These are phyloP conservation scores for Orgyia antiqua DNA, from an alignment of 2,888 invertebrate species.

Conservation along the genomic window DNA sequence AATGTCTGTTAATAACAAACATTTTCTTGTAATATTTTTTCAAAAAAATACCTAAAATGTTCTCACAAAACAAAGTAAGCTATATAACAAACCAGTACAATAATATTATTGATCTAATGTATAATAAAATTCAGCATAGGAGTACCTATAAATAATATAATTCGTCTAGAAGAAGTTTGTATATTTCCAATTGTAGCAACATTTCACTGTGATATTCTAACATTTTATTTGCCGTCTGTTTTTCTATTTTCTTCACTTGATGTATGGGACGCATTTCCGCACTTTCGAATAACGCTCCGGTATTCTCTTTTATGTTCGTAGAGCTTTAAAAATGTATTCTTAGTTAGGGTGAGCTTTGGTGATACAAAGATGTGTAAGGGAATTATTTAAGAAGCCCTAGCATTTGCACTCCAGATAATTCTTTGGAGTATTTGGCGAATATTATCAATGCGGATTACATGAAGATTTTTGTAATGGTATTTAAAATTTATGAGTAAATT, in stretches of 20 bases:
- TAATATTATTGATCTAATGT: no score
- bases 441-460: slow-evolving; percentile 5
- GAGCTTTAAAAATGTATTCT: slow-evolving; percentile 72
- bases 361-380: slow-evolving; percentile 44
- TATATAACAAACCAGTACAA: no score
- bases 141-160: no score
- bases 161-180: slow-evolving; percentile 58
- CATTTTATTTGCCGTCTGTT: slow-evolving; percentile 66
- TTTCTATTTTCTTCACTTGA: slow-evolving; percentile 72
- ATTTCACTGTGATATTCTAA: slow-evolving; percentile 65
- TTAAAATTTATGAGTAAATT: no score
- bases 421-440: slow-evolving; percentile 8
- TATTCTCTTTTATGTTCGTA: slow-evolving; percentile 70
- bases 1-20: no score
- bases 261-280: slow-evolving; percentile 74
- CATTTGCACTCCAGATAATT: slow-evolving; percentile 13
- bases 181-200: slow-evolving; percentile 65
- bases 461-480: not conserved
- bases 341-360: slow-evolving; percentile 45
- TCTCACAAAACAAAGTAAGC: no score
- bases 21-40: no score
- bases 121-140: no score
- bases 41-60: no score
- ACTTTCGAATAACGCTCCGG: slow-evolving; percentile 67
- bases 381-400: slow-evolving; percentile 43